Evolutionary conservation across 2,797 vertebrate species (phyloP).

Genomic region (Todus mexicanus): DNA sequence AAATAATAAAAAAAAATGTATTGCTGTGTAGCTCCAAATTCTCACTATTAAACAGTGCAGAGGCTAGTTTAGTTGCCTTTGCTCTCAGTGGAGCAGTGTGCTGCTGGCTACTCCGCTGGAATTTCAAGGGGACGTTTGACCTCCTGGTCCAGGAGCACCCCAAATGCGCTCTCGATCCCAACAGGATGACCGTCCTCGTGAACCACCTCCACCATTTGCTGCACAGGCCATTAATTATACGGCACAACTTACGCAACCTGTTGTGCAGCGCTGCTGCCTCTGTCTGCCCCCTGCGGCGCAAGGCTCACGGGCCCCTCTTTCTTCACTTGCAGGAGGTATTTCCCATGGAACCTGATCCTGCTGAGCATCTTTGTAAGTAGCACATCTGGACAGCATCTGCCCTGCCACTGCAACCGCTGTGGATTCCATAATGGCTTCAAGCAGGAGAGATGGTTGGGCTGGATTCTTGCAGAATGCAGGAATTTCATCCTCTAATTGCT

Average conservation of each 20-base stretch:
- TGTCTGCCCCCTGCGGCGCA: background rate
- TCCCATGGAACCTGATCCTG: constrained; percentile 94
- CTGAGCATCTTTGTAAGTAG: constrained; percentile 90
- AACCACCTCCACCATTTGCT: background rate
- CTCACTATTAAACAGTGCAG: background rate
- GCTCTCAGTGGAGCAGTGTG: background rate
- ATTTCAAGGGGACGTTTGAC: rapidly evolving
- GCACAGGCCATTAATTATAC: background rate
- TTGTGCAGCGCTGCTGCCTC: background rate
- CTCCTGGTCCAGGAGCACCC: background rate
- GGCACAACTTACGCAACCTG: background rate
- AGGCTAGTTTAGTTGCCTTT: background rate
- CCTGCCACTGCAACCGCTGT: background rate
- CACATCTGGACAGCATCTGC: background rate
- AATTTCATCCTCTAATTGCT: background rate
- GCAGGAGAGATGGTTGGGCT: background rate
- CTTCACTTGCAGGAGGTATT: constrained; percentile 82
- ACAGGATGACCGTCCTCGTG: background rate
- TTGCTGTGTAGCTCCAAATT: background rate
- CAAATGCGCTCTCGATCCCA: background rate
- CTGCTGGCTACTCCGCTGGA: background rate
- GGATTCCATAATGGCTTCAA: background rate
- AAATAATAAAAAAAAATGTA: background rate
- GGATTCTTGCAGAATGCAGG: background rate
- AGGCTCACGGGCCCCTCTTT: background rate